These are phyloP conservation scores for Bombus vancouverensis DNA, from an alignment of 1,140 invertebrate genomes.

Conservation along the genomic window DNA sequence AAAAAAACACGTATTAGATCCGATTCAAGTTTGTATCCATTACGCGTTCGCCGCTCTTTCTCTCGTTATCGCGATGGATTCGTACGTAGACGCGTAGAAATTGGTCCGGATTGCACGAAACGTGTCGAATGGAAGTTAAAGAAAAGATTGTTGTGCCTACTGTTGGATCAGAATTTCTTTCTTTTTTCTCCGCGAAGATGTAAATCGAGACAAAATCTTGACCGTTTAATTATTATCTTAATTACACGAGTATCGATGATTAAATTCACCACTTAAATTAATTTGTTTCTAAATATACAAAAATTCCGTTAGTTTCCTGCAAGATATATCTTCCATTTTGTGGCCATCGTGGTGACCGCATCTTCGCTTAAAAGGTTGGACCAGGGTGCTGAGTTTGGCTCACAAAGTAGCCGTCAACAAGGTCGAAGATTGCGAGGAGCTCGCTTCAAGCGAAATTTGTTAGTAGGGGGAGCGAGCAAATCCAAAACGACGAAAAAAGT, in stretches of 20 bases:
- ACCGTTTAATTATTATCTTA: not conserved
- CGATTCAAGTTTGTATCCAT: constrained; percentile 27
- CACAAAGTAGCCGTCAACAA: constrained; percentile 15
- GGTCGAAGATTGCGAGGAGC: constrained; percentile 21
- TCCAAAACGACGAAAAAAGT: constrained; percentile 23
- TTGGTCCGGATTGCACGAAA: not conserved
- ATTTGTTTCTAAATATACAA: not conserved
- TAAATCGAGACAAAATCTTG: not conserved
- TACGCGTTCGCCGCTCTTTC: not conserved
- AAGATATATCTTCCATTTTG: not conserved
- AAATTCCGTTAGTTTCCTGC: too few relatives aligned
- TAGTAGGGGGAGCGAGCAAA: not conserved
- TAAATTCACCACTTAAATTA: not conserved
- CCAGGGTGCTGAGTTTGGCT: not conserved
- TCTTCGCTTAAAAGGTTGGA: not conserved
- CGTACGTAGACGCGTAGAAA: not conserved
- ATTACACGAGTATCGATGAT: not conserved
- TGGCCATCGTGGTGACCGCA: not conserved
- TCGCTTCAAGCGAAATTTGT: constrained; percentile 51
- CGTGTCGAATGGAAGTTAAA: not conserved
- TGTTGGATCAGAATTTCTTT: not conserved
- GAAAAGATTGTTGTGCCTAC: not conserved
- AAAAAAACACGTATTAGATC: not conserved
- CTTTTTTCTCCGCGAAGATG: not conserved
- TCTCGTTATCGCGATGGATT: not conserved